phyloP scores from a whole-genome alignment of 2,797 vertebrate genomes.

The Artibeus jamaicensis region DNA sequence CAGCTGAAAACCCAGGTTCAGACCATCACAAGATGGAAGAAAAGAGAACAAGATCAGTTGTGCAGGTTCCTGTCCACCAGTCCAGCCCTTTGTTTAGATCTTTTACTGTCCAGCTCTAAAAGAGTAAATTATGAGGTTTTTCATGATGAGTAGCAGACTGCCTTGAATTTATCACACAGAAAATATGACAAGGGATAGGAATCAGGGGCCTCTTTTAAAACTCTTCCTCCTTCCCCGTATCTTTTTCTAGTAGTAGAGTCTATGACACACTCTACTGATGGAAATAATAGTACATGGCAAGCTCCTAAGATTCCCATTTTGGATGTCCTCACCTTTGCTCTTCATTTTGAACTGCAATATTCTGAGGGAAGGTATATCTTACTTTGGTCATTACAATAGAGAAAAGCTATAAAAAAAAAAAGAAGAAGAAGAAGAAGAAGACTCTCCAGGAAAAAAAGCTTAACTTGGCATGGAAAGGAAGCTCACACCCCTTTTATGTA shows the following conservation, averaged over 20 bases:
- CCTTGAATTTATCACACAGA: not conserved
- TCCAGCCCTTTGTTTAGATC: slow-evolving; percentile 32
- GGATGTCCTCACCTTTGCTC: not conserved
- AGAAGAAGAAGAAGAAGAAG: too few species aligned
- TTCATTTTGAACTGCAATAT: not conserved
- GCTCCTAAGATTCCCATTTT: not conserved
- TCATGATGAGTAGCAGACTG: not conserved
- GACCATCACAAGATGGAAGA: not conserved
- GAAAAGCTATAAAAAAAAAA: not conserved
- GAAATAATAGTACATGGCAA: not conserved
- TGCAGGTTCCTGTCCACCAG: not conserved
- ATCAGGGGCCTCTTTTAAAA: not conserved
- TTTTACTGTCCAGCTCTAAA: not conserved
- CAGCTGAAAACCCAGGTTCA: slow-evolving; percentile 83
- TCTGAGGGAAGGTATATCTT: not conserved
- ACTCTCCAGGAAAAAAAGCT: not conserved
- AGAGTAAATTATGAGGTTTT: not conserved
- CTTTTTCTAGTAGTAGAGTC: not conserved
- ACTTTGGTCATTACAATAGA: not conserved
- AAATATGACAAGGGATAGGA: not conserved
- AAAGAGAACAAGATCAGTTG: slow-evolving; percentile 60
- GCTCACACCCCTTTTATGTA: not conserved
- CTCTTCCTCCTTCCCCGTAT: not conserved
- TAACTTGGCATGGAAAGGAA: not conserved
- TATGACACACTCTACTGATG: not conserved